Base-by-base conservation (phyloP, 2,797 vertebrate species). In the Vespertilio murinus region DNA sequence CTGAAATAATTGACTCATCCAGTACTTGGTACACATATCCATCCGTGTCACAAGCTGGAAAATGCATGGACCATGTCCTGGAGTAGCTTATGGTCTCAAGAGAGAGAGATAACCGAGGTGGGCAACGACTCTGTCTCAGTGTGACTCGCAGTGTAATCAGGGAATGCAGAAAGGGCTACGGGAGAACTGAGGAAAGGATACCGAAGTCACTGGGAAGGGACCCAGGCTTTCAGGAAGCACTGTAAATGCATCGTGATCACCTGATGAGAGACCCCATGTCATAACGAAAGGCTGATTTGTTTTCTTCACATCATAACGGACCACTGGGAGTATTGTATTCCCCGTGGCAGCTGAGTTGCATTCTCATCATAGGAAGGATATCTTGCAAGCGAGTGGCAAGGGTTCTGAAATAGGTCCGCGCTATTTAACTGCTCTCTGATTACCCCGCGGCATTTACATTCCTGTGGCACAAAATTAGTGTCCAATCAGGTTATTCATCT, bases 401-500 rank as follows among this genome's bases (percentile, higher is more conserved):
- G 25, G 23, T 52, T 95, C 40, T 94, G 52, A 94, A 94, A 93
- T 90, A 90, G 22, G 38, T 75, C 86, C 25, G 20, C 74, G 33
- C 52, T 73, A 82, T 74, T 81, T 90, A 75, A 74, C 88, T 42
- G 45, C 11, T 75, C 59, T 73, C 80, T 91, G 75, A 94, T 93
- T 77, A 88, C 13, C 13, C 81, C 25, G 5, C 3, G 30, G 17
- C 59, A 83, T 85, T 83, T 90, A 88, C 25, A 86, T 80, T 78
- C 56, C 61, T 74, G 22, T 82, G 9, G 74, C 67, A 54, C 45
- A 91, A 80, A 73, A 93, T 82, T 28, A 49, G n/a, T 61, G 23
- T 82, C 73, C 84, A n/a, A 69, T 54, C 96, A 61, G 28, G 30
- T 82, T 79, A 93, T 93, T 88, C 61, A 78, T 82, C 23, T 87